These are phyloP conservation scores for Drosophila picticornis DNA, from an alignment of 2,888 invertebrate genomes.

Conservation along the genomic window DNA sequence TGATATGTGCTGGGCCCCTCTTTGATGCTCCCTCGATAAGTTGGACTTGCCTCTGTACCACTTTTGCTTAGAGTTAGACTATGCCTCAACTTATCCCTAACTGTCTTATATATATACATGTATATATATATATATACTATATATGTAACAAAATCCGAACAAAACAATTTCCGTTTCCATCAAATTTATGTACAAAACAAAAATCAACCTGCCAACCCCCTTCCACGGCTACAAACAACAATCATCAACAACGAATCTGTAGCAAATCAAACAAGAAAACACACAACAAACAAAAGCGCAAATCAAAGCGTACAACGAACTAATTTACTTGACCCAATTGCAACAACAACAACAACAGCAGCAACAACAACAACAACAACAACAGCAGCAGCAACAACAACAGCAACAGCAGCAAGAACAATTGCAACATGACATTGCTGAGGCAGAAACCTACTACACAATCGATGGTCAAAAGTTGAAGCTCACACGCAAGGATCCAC, in stretches of 20 bases:
- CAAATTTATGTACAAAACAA: conserved; percentile 66
- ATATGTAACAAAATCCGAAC: conserved; percentile 53
- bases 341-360: conserved; percentile 80
- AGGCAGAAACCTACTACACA: conserved; percentile 79
- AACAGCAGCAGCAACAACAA: conserved; percentile 73
- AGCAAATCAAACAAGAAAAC: conserved; percentile 84
- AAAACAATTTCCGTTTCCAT: conserved; percentile 66
- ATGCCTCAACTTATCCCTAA: conserved; percentile 44
- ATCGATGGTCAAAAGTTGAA: conserved; percentile 81
- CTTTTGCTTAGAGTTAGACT: conserved; percentile 33
- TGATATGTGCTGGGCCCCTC: conserved; percentile 48
- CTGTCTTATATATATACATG: conserved; percentile 31
- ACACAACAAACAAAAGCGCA: conserved; percentile 90
- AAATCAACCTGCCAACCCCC: conserved; percentile 51
- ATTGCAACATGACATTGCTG: conserved; percentile 59
- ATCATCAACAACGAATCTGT: conserved; percentile 40
- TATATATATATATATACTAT: conserved; percentile 33
- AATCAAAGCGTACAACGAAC: conserved; percentile 91
- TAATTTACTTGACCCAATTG: conserved; percentile 85
- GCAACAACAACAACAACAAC: conserved; percentile 69
- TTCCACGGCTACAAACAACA: conserved; percentile 43
- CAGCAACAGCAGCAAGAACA: conserved; percentile 66
- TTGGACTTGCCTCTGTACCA: conserved; percentile 24
- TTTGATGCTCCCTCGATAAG: conserved; percentile 35
- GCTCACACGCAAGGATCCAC: conserved; percentile 75